These are phyloP conservation scores for Tiaroga cobitis DNA, from an alignment of 2,797 vertebrate genomes.

Conservation along the genomic window DNA sequence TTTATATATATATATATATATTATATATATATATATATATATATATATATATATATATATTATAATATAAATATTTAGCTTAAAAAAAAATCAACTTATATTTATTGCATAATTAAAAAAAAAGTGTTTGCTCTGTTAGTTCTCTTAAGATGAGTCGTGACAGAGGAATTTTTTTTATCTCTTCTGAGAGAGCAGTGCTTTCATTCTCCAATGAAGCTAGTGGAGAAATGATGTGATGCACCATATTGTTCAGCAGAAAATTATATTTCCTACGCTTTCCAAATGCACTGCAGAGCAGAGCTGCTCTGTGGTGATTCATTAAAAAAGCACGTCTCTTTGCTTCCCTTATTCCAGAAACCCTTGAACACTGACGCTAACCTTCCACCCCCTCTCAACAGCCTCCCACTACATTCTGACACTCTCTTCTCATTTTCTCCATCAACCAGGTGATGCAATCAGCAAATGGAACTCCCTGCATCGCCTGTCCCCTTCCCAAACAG, in stretches of 20 bases:
- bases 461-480: constrained; percentile 52
- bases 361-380: constrained; percentile 13
- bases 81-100: too few relatives aligned
- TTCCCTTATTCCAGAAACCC: constrained; percentile 27
- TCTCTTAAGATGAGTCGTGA: neutral
- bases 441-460: constrained; percentile 61
- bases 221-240: constrained; percentile 32
- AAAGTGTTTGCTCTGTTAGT: neutral
- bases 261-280: neutral
- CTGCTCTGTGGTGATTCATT: constrained; percentile 28
- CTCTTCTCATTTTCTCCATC: constrained; percentile 44
- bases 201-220: constrained; percentile 20
- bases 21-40: too few relatives aligned
- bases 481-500: constrained; percentile 65
- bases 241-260: constrained; percentile 25
- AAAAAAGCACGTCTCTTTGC: constrained; percentile 22
- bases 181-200: constrained; percentile 12
- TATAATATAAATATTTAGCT: too few relatives aligned
- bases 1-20: neutral
- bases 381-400: neutral
- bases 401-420: constrained; percentile 4
- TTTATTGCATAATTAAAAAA: neutral
- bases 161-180: neutral
- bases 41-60: too few relatives aligned
- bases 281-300: neutral